phyloP scores from a whole-genome alignment of 1,140 invertebrate species.

The Mamestra configurata region DNA sequence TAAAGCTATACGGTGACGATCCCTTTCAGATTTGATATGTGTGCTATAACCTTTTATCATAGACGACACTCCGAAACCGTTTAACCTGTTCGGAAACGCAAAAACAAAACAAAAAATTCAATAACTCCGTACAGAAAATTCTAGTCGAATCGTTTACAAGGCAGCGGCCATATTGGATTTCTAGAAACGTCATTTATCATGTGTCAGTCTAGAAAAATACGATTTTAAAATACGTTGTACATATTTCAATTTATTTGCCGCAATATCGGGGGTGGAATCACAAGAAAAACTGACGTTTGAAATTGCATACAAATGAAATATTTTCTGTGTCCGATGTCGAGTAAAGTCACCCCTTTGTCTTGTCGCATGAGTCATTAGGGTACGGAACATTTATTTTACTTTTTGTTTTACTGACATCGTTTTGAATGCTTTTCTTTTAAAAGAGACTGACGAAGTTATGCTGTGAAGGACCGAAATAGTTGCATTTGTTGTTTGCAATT shows the following conservation, averaged over 20 bases:
- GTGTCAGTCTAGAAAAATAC: conserved; percentile 28
- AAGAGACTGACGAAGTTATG: not conserved
- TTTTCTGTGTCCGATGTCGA: not conserved
- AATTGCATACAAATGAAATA: conserved; percentile 27
- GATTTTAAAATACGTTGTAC: conserved; percentile 34
- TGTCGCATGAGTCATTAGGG: conserved; percentile 1
- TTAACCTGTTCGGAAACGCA: not conserved
- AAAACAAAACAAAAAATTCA: conserved; percentile 3
- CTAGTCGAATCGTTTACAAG: not conserved
- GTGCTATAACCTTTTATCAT: too few species aligned
- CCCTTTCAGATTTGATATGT: too few species aligned
- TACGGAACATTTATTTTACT: not conserved
- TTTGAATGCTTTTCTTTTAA: not conserved
- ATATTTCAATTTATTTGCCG: conserved; percentile 32
- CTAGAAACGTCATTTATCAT: conserved; percentile 32
- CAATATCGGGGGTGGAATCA: conserved; percentile 17
- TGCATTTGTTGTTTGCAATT: too few species aligned
- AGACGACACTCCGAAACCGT: too few species aligned
- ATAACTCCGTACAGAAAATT: not conserved
- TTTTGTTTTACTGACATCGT: not conserved
- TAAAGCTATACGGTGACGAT: too few species aligned
- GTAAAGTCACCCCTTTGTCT: not conserved
- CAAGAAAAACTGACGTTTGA: conserved; percentile 8
- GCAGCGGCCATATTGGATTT: conserved; percentile 25
- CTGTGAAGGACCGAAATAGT: too few species aligned